A percentile compares a stretch with the other conserved stretches of the same genome.
phyloP scores from a whole-genome alignment of 2,797 vertebrate genomes.

The Pogoniulus pusillus region DNA sequence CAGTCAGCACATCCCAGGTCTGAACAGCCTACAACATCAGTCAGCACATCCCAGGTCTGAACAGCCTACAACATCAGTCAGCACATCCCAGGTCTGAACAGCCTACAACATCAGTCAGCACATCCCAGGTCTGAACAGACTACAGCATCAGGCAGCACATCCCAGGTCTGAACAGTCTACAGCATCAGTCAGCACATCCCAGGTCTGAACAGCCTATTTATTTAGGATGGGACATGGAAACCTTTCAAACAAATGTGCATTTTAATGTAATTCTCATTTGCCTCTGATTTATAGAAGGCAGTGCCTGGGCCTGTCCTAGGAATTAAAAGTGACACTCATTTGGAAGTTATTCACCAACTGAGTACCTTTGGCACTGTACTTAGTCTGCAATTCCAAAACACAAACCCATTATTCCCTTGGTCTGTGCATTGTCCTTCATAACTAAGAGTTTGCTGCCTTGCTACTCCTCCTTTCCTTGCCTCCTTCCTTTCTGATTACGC shows the following conservation, averaged over 20 bases:
- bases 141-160: background rate
- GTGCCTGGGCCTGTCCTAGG: background rate
- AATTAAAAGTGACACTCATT: conserved; percentile 15
- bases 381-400: background rate
- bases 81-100: background rate
- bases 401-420: background rate
- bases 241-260: conserved; percentile 13
- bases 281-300: conserved; percentile 59
- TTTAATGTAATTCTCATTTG: conserved; percentile 52
- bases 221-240: conserved; percentile 19
- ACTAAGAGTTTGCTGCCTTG: background rate
- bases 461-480: background rate
- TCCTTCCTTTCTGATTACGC: too few relatives aligned
- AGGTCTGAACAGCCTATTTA: background rate
- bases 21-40: background rate
- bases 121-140: background rate
- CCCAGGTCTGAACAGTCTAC: background rate
- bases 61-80: background rate
- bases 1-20: background rate
- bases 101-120: background rate
- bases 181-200: background rate
- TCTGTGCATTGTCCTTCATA: background rate
- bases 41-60: background rate
- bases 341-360: conserved; percentile 35
- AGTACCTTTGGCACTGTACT: background rate